phyloP scores from a whole-genome alignment of 2,113 vertebrate species.

The Rousettus leschenaultii region DNA sequence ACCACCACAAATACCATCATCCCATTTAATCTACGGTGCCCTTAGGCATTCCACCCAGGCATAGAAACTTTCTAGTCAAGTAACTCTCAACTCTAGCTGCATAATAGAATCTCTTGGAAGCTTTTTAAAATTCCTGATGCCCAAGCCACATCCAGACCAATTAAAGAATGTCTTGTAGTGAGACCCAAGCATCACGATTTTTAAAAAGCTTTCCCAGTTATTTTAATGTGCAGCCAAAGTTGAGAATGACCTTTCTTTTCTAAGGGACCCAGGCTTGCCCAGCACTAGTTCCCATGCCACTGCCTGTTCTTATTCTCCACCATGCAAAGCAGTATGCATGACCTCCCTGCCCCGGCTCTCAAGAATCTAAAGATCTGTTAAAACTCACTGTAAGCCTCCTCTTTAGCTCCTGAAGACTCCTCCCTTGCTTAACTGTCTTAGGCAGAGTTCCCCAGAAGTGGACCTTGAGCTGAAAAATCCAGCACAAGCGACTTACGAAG shows the following conservation, averaged over 20 bases:
- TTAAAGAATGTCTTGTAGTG: neutral
- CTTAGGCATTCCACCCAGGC: neutral
- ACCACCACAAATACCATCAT: neutral
- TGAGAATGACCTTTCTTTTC: slow-evolving; percentile 15
- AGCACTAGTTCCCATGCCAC: neutral
- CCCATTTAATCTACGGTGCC: neutral
- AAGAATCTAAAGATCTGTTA: neutral
- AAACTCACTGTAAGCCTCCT: neutral
- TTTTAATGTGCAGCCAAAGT: neutral
- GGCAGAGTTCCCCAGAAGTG: neutral
- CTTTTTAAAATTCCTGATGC: neutral
- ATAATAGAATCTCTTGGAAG: neutral
- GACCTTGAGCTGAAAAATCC: neutral
- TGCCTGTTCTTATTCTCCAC: neutral
- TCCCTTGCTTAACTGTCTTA: neutral
- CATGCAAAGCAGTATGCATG: neutral
- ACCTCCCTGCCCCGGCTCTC: neutral
- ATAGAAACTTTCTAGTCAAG: neutral
- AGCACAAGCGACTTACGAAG: neutral
- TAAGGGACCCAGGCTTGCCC: neutral
- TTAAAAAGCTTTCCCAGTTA: neutral
- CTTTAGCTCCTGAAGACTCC: neutral
- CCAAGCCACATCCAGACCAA: neutral
- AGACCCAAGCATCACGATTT: neutral
- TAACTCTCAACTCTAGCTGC: neutral